Evolutionary conservation across 2,888 invertebrate genomes (phyloP).

Genomic region (Cephus runcator): DNA sequence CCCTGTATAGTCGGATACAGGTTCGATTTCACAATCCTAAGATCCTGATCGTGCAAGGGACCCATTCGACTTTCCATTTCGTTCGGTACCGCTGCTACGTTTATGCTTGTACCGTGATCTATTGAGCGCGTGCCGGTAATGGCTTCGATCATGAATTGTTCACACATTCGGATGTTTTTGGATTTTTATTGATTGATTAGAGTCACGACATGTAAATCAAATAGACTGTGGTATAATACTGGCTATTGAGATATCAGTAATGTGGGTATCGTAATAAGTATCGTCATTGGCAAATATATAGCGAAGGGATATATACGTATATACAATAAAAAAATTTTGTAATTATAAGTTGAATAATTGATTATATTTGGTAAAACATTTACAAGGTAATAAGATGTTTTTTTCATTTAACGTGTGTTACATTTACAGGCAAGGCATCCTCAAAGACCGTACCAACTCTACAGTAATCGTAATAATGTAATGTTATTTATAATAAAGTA

Average conservation of each 20-base stretch:
- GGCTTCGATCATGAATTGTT: neutral
- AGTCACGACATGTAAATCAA: neutral
- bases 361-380: conserved; percentile 66
- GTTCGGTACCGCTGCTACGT: conserved; percentile 24
- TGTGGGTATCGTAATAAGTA: neutral
- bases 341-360: conserved; percentile 60
- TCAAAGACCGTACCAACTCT: conserved; percentile 64
- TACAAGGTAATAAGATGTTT: conserved; percentile 62
- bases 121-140: neutral
- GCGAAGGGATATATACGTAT: conserved; percentile 11
- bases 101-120: neutral
- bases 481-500: conserved; percentile 62
- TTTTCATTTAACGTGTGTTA: conserved; percentile 50
- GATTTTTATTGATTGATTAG: neutral
- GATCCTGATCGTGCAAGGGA: conserved; percentile 41
- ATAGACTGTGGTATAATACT: neutral
- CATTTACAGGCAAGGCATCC: conserved; percentile 65
- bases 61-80: conserved; percentile 47
- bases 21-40: conserved; percentile 37
- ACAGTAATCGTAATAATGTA: conserved; percentile 56
- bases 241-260: neutral
- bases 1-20: conserved; percentile 20
- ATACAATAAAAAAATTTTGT: neutral
- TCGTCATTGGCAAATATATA: neutral
- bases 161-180: neutral